Evolutionary conservation across 2,888 invertebrate species (phyloP).

Genomic region (Mythimna vitellina): DNA sequence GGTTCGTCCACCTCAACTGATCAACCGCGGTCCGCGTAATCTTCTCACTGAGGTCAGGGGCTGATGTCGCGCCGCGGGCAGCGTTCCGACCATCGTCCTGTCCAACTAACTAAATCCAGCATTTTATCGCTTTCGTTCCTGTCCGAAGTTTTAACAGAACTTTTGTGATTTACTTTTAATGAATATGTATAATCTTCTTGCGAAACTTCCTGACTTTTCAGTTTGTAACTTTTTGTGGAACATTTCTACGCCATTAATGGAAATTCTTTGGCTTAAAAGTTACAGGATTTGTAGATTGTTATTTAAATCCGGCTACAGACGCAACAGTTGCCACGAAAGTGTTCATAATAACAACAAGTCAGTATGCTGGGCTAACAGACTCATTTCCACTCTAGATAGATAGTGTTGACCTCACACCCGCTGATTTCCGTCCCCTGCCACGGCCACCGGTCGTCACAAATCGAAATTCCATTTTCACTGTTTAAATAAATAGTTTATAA

Average conservation of each 20-base stretch:
- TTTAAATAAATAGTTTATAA: conserved; percentile 29
- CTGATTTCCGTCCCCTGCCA: conserved; percentile 17
- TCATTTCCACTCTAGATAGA: conserved; percentile 8
- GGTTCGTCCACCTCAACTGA: background rate
- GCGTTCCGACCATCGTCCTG: conserved; percentile 66
- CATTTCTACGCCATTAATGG: conserved; percentile 28
- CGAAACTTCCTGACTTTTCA: conserved; percentile 29
- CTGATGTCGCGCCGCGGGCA: conserved; percentile 62
- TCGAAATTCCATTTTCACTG: conserved; percentile 36
- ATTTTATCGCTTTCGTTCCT: conserved; percentile 41
- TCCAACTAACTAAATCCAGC: conserved; percentile 54
- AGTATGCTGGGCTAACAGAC: background rate
- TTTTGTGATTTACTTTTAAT: conserved; percentile 54
- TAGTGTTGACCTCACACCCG: conserved; percentile 13
- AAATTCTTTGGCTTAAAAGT: conserved; percentile 23
- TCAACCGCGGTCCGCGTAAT: background rate
- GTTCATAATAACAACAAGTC: background rate
- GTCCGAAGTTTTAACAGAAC: conserved; percentile 30
- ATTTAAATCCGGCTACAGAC: background rate
- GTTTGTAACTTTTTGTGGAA: conserved; percentile 17
- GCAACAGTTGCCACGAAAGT: conserved; percentile 17
- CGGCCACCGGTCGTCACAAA: conserved; percentile 4
- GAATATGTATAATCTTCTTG: conserved; percentile 22
- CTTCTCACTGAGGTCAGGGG: background rate
- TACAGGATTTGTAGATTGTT: conserved; percentile 10